Evolutionary conservation across 2,888 invertebrate species (phyloP), one percentile per base, ranked within the genome.

Genomic region (Hydrotaea cyrtoneurina): DNA sequence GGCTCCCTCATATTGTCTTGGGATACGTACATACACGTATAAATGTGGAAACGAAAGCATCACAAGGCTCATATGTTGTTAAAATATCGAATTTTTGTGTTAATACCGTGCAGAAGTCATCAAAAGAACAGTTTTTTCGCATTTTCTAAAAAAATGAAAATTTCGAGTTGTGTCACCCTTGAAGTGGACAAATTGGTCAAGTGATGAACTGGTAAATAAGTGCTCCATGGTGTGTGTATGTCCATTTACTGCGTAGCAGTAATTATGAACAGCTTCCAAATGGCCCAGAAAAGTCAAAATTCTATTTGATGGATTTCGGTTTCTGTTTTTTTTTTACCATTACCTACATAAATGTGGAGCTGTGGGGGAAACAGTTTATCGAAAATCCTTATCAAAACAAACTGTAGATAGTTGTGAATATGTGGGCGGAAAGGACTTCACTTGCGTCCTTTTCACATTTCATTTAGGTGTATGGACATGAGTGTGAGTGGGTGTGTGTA

Each of bases 231-330:
- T 2, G n/a, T 8, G 53, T 15, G 53, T 15, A 8, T 19, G 55
- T 55, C 11, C 17, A 2, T 64, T 17, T 64, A 19, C n/a, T 74
- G 59, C 13, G n/a, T 31, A 26, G 69, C 31, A 36, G 69, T 50
- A 82, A 78, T 82, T 82, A 62, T 50, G 53, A 8, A 31, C 59
- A 19, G 7, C 50, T 75, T 15, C 11, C 10, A 75, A 72, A 21
- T 82, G 46, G 55, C 82, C 78, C 26, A 79, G 75, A 75, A 75
- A 82, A 78, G 75, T 78, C 78, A 78, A 71, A 39, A 69, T 59
- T 46, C 50, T 19, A 50, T 66, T 66, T 64, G 55, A 55, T 55
- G 23, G 55, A 55, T 55, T 55, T 55, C 10, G 10, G n/a, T n/a
- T n/a, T n/a, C n/a, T n/a, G n/a, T n/a, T 55, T 21, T 7, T 11